Base-by-base conservation (phyloP, 2,888 invertebrate species). In the Saturnia pavonia region DNA sequence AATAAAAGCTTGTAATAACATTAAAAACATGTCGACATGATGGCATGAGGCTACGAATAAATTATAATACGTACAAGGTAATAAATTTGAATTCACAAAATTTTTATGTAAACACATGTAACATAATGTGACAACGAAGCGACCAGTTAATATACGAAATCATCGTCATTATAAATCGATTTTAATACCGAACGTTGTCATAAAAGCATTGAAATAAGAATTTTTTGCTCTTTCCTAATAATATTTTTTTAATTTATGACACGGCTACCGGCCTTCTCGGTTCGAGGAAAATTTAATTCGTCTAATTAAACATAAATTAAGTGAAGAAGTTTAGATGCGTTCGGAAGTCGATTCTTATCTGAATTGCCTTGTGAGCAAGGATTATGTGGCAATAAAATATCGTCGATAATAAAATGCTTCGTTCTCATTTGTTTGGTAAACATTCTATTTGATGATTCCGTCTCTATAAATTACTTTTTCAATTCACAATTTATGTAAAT, bases 271-370 rank as follows among this genome's bases (percentile, higher is more conserved):
- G 80, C 82, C 77, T 81, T 80, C 74, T 78, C 72, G 22, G 74
- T 65, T 72, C 71, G 75, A 72, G 75, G 75, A 78, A 79, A 76
- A 69, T 73, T 78, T 79, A 80, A 80, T 80, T 77, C 76, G 78
- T 76, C 78, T 80, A 80, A 84, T 83, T 80, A 80, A 74, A 79
- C 72, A 77, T 82, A 74, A 82, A 77, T 70, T 74, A 80, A 78
- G 77, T 76, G 78, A 78, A 82, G 77, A 78, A 74, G 77, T 72
- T 77, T 81, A 84, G 83, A 85, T 81, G 82, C 76, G 74, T 82
- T 84, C 85, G 80, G 83, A 83, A 86, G 83, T 81, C 75, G 87
- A 89, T 88, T 51, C 65, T 86, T 87, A 90, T 89, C 88, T 85
- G 74, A 77, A 79, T 84, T 80, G 79, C 82, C 82, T 87, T 82